These are phyloP conservation scores for Alethe castanea DNA, from an alignment of 2,113 vertebrate genomes.

Conservation along the genomic window DNA sequence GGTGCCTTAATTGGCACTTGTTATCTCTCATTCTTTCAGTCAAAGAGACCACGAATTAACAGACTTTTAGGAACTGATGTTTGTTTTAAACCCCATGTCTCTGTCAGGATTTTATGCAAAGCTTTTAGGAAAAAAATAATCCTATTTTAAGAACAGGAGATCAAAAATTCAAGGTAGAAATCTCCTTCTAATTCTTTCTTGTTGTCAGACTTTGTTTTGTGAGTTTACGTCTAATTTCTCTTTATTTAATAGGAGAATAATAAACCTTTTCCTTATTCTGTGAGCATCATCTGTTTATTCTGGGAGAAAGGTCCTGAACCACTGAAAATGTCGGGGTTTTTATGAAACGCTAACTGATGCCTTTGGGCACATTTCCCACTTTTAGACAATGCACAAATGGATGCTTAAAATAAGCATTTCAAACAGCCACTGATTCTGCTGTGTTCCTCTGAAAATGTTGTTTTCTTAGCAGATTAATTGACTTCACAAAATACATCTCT, in stretches of 20 bases:
- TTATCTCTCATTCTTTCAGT: not conserved
- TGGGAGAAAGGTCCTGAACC: not conserved
- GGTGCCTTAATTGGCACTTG: not conserved
- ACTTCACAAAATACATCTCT: not conserved
- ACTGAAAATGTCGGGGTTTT: not conserved
- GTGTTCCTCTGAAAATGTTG: not conserved
- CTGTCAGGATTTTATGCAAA: not conserved
- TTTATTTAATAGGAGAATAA: not conserved
- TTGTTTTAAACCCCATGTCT: not conserved
- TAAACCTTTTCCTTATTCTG: not conserved
- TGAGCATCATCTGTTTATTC: not conserved
- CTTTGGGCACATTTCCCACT: not conserved
- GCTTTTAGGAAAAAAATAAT: not conserved
- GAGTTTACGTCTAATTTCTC: not conserved
- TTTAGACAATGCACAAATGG: not conserved
- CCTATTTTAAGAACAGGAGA: not conserved
- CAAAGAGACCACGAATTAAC: not conserved
- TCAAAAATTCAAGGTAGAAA: not conserved
- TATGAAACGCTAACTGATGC: not conserved
- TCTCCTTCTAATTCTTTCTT: not conserved
- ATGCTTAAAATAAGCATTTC: not conserved
- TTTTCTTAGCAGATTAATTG: not conserved
- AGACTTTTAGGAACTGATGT: not conserved
- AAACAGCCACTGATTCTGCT: not conserved
- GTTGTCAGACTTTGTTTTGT: not conserved